Evolutionary conservation across 1,140 invertebrate species (phyloP), one percentile per base, ranked within the genome.

Genomic region (Heterodera carotae): DNA sequence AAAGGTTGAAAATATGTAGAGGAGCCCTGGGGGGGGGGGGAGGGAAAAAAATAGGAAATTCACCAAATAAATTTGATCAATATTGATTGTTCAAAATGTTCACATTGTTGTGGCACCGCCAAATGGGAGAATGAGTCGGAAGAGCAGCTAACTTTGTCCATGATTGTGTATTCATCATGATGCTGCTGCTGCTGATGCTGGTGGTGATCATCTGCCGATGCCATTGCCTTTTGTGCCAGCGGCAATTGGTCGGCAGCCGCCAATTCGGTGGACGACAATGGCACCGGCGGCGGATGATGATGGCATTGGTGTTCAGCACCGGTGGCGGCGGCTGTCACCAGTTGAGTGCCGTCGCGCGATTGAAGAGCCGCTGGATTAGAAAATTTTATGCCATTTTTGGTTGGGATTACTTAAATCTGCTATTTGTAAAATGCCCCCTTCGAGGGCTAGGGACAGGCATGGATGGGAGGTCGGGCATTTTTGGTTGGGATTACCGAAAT

Each of bases 111-210:
- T 15, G 77, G 77, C 48, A 78, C 76, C 34, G 53, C 59, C 36
- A 78, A 43, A 36, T 78, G 77, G 8, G 77, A 70, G 53, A 69
- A 77, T 3, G 72, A 74, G 64, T 74, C 72, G 36, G 72, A 74
- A 18, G 70, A 77, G n/a, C 76, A 77, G 25, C 66, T 69, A 33
- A 69, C 76, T 8, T 69, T 77, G 43, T 77, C 76, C 76, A 77
- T 77, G 15, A 43, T 69, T 7, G 48, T 77, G 53, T 77, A 77
- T n/a, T 77, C 76, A 27, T 62, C 27, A 22, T 76, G 43, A 18
- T 64, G 56, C 62, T 25, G n/a, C 48, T 22, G 5, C 18, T 12
- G 12, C 15, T 22, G 48, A 15, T 5, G 48, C 12, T 2, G 48
- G 18, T 22, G n/a, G n/a, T n/a, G n/a, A n/a, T 56, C 12, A 43